Evolutionary conservation across 2,888 invertebrate species (phyloP).

Genomic region (Noctuana brunneofusca): DNA sequence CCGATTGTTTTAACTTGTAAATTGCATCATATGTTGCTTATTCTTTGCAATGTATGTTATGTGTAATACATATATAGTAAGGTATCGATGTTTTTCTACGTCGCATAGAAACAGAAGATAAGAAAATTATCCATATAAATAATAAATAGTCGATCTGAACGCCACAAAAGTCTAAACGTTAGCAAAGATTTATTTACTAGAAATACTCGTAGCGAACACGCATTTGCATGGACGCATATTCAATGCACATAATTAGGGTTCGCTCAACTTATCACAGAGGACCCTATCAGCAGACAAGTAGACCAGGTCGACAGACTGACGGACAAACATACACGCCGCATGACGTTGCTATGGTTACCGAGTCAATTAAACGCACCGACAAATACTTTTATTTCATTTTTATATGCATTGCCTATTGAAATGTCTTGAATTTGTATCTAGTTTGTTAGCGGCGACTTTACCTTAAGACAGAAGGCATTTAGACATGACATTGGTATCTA

Average conservation of each 20-base stretch:
- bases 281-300: conserved; percentile 12
- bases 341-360: conserved; percentile 32
- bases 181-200: neutral
- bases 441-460: conserved; percentile 18
- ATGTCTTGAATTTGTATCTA: conserved; percentile 29
- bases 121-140: neutral
- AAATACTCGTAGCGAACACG: neutral
- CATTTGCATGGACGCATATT: conserved; percentile 7
- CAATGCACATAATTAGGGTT: conserved; percentile 10
- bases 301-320: conserved; percentile 24
- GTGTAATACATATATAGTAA: no score
- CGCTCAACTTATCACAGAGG: conserved; percentile 9
- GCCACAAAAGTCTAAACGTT: neutral
- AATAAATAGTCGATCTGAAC: neutral
- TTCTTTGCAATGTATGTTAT: no score
- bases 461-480: conserved; percentile 3
- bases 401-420: conserved; percentile 29
- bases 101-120: no score
- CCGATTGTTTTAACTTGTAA: no score
- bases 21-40: no score
- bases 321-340: conserved; percentile 9
- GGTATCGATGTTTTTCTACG: no score
- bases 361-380: conserved; percentile 31
- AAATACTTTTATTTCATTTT: conserved; percentile 31
- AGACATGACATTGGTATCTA: conserved; percentile 15